phyloP scores from a whole-genome alignment of 1,140 invertebrate genomes.

The Bombus ignitus region DNA sequence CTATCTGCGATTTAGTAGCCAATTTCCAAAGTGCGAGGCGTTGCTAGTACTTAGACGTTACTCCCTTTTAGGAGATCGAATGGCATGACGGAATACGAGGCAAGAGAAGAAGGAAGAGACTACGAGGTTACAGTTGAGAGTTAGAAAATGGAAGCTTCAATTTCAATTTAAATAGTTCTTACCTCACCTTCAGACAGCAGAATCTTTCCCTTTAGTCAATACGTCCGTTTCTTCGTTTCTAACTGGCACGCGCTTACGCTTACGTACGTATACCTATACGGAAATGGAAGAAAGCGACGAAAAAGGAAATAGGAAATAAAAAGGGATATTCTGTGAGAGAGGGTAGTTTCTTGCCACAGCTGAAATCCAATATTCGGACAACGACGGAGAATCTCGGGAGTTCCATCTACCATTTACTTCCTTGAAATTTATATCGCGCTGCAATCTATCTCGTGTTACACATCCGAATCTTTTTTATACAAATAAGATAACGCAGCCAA shows the following conservation, averaged over 20 bases:
- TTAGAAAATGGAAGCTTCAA: constrained; percentile 68
- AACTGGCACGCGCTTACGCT: constrained; percentile 16
- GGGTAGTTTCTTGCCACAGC: constrained; percentile 52
- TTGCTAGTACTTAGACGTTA: constrained; percentile 70
- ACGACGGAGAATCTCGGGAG: constrained; percentile 46
- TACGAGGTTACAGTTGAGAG: constrained; percentile 47
- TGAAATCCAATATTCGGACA: constrained; percentile 67
- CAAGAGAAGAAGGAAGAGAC: neutral
- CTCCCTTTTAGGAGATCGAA: constrained; percentile 69
- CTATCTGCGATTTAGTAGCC: constrained; percentile 71
- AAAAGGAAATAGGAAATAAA: neutral
- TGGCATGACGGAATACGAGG: constrained; percentile 54
- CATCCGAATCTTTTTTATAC: constrained; percentile 26
- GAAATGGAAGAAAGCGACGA: neutral
- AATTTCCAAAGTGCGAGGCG: constrained; percentile 78
- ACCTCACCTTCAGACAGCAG: neutral
- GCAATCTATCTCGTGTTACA: constrained; percentile 58
- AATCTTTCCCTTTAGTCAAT: constrained; percentile 47
- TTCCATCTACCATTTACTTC: constrained; percentile 60
- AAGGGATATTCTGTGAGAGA: neutral
- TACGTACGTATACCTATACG: constrained; percentile 4
- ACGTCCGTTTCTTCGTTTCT: constrained; percentile 22
- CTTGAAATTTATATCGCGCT: constrained; percentile 60
- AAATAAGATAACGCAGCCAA: constrained; percentile 47
- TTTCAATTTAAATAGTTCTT: constrained; percentile 77